Evolutionary conservation across 2,113 vertebrate species (phyloP).

Genomic region (Mesoclemmys tuberculata): DNA sequence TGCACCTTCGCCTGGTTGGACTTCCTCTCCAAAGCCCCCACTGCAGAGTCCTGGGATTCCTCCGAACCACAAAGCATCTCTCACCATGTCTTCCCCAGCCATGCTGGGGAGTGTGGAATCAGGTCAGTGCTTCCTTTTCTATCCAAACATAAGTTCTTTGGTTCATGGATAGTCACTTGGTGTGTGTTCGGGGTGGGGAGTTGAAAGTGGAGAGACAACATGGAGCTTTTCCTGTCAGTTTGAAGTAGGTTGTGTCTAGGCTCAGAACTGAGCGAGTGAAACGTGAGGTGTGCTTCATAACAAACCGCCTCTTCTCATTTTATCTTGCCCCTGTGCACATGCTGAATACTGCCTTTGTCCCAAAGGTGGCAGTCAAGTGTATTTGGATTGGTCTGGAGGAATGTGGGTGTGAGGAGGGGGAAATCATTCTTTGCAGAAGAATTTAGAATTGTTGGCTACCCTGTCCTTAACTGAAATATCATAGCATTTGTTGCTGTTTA

Average conservation of each 20-base stretch:
- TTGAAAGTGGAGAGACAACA: not conserved
- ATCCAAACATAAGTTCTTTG: fast-evolving
- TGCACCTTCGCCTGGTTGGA: conserved; percentile 97
- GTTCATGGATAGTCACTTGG: fast-evolving
- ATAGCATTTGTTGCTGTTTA: not conserved
- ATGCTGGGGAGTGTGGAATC: conserved; percentile 94
- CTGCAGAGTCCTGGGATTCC: conserved; percentile 97
- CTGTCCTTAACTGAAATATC: not conserved
- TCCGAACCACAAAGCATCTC: conserved; percentile 91
- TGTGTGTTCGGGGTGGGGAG: not conserved
- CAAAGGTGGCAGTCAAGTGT: fast-evolving
- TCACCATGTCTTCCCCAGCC: conserved; percentile 96
- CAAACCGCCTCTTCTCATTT: not conserved
- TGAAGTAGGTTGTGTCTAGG: fast-evolving
- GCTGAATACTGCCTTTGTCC: fast-evolving
- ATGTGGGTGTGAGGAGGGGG: not conserved
- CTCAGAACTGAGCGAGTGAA: fast-evolving
- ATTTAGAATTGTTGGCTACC: not conserved
- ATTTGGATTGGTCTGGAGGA: fast-evolving
- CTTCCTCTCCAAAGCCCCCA: conserved; percentile 97
- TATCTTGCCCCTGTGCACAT: not conserved
- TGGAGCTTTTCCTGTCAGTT: fast-evolving
- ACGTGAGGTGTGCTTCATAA: fast-evolving
- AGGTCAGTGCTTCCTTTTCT: conserved; percentile 75
- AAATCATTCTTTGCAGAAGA: not conserved